Evolutionary conservation across 1,140 invertebrate species (phyloP), one percentile per base, ranked within the genome.

Genomic region (Drosophila virilis): DNA sequence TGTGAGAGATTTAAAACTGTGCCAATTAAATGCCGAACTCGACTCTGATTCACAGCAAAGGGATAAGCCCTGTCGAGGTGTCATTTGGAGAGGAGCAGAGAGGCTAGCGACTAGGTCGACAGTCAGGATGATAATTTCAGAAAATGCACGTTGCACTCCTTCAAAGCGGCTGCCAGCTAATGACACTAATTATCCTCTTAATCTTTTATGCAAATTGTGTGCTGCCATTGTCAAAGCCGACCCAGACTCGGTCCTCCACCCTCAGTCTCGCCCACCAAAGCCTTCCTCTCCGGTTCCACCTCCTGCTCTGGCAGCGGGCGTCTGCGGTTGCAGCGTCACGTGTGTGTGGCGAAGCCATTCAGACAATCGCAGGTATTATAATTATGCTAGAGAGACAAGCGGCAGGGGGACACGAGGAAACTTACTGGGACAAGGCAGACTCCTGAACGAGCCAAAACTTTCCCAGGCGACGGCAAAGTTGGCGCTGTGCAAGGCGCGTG

Each of bases 131-230:
- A 40, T 46, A 38, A 62, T 65, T 71, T 48, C 38, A 50, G 33
- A 43, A 9, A 50, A 61, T 57, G 55, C 71, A 51, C 50, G 48
- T 22, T 68, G 71, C 71, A 74, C 50, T 68, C 32, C 51, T 17
- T 35, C 32, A 45, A 22, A 65, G 37, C 61, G 67, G 51, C 43
- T 72, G 55, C 71, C 68, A 79, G 71, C 83, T 86, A 88, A 86
- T 86, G 83, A 82, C 79, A 88, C 83, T 86, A 86, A 86, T 88
- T 88, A 88, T 79, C 72, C 82, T 79, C 78, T 77, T 86, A 88
- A 86, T 86, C 83, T 86, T 71, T 79, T 79, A 86, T 88, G 78
- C 76, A 86, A 88, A 86, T 86, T 81, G 67, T 86, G 71, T 65
- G 67, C 64, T 57, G 61, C 54, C 51, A 67, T 48, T 78, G 70